Base-by-base conservation (phyloP, 1,140 invertebrate genomes). In the Drosophila willistoni region DNA sequence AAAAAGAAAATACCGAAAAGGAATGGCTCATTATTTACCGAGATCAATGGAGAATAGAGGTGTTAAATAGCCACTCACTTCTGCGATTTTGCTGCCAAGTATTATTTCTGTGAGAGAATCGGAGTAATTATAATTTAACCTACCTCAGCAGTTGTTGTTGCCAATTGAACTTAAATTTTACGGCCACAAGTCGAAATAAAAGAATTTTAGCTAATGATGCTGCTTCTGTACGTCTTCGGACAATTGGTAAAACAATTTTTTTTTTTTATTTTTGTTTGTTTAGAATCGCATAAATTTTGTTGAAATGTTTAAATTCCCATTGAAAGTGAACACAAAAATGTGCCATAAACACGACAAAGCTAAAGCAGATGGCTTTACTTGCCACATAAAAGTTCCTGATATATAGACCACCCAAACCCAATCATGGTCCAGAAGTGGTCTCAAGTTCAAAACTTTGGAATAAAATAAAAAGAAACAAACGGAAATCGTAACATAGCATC, bases 111-210 rank as follows among this genome's bases (percentile, higher is more conserved):
- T 44, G 14, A 10, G 44, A 39, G 12, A 39, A 39, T 39, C 44
- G 17, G 44, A 47, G 44, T 39, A 13, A 36, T 36, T 14, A 60
- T 19, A 63, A 9, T 10, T 63, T 19, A 9, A 19, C 19, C 1
- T 22, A 22, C 14, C 56, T 14, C 33, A 29, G 12, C 17, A 36
- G 57, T 42, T 7, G 17, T 44, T 25, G 25, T 34, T 25, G 51
- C 36, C 73, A 84, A 87, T 87, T 82, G 70, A 86, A 73, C 66
- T 74, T 47, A 71, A 77, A 87, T 78, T 83, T 51, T 12, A 51
- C 44, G 44, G 44, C 44, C 17, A 51, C 44, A 73, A 73, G 71
- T n/a, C 19, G 34, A n/a, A 7, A 73, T 36, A 73, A 79, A 76
- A 68, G 62, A 70, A 56, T 51, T 68, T 36, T 63, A 33, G 41